Base-by-base conservation (phyloP, 2,113 vertebrate genomes). In the Thalassoma bifasciatum region DNA sequence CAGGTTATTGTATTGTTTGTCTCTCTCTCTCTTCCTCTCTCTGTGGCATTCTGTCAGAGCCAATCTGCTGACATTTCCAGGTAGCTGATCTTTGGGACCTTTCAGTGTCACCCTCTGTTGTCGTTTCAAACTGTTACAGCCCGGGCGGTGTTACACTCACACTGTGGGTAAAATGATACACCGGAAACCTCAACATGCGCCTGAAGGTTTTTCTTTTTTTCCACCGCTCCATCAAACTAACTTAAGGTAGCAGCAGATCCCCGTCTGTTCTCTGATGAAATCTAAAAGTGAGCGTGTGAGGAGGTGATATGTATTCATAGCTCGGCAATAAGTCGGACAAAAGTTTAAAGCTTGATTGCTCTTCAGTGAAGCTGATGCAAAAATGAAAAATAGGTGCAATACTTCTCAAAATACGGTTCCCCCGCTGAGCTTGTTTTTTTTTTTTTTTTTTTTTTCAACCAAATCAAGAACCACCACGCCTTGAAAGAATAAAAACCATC, bases 81-180 rank as follows among this genome's bases (percentile, higher is more conserved):
- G 81, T 86, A 79, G 83, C 90, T 90, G 88, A 91, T 90, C 89
- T 84, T 62, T 1, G 51, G 56, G 85, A 88, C 89, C 88, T 87
- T 85, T 89, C 74, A 61, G 77, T 89, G 91, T 91, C 90, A 88
- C 84, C 79, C 82, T 83, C 73, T 84, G 86, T 88, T 91, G 90
- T 90, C 89, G 89, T 85, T 82, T 83, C 73, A 85, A 84, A 91
- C 91, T 90, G 79, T 75, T 82, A 81, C 81, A 82, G 82, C 82
- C 73, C 72, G 79, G 86, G 85, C 86, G 85, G 82, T 88, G 83
- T 89, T 89, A 79, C 80, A 83, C 85, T 81, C 63, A 8, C 79
- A 72, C 75, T 67, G 75, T 85, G 63, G 37, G 63, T 62, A 57
- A 37, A 58, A 72, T 75, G 75, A 87, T 81, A 80, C 78, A 78